These are phyloP conservation scores for Rhineura floridana DNA, from an alignment of 2,113 vertebrate species.

Conservation along the genomic window DNA sequence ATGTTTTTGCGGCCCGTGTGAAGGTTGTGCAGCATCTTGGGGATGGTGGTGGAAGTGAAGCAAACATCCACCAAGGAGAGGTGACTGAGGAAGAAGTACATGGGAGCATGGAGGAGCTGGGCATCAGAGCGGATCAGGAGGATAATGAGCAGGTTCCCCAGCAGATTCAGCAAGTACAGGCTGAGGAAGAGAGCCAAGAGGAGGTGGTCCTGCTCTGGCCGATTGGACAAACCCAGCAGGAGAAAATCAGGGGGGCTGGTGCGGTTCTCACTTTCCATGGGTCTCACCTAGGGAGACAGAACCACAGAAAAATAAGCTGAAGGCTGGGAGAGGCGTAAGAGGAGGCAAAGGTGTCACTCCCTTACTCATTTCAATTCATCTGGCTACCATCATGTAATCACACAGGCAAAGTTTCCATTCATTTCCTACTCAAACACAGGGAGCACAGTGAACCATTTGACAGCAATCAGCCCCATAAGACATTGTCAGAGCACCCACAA, in stretches of 20 bases:
- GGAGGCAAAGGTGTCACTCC: neutral
- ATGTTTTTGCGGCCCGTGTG: slow-evolving; percentile 12
- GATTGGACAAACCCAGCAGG: slow-evolving; percentile 55
- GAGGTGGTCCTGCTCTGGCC: slow-evolving; percentile 41
- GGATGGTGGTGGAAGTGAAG: slow-evolving; percentile 13
- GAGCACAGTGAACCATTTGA: neutral
- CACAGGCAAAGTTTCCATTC: neutral
- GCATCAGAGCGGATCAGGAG: slow-evolving; percentile 46
- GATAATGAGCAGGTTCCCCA: slow-evolving; percentile 49
- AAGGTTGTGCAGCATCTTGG: slow-evolving; percentile 19
- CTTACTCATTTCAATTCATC: neutral
- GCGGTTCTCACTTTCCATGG: slow-evolving; percentile 47
- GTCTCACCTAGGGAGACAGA: neutral
- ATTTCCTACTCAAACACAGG: neutral
- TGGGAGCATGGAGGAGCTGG: slow-evolving; percentile 9
- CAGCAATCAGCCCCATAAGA: neutral
- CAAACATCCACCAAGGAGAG: slow-evolving; percentile 24
- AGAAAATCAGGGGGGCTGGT: slow-evolving; percentile 59
- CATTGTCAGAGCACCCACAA: no score
- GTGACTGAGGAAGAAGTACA: slow-evolving; percentile 42
- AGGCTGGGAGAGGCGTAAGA: neutral
- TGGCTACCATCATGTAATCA: neutral
- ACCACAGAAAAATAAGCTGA: neutral
- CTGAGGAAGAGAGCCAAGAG: slow-evolving; percentile 52
- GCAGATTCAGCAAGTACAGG: slow-evolving; percentile 54